Evolutionary conservation across 2,113 vertebrate genomes (phyloP).

Genomic region (Machaerirhynchus nigripectus): DNA sequence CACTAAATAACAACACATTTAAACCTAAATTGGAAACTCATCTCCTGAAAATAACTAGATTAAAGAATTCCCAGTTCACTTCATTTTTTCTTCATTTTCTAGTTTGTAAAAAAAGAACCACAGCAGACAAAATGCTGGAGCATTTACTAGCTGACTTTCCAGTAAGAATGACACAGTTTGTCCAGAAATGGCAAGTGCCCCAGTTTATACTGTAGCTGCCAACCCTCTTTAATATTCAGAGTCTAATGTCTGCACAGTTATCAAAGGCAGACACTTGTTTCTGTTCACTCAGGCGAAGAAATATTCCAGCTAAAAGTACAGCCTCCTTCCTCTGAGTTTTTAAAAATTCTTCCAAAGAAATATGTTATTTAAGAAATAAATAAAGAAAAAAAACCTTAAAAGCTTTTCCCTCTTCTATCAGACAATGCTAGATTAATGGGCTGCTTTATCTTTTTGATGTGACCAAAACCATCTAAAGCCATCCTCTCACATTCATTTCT

Average conservation of each 20-base stretch:
- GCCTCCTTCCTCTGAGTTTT: not conserved
- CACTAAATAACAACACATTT: conserved; percentile 9
- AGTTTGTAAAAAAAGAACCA: not conserved
- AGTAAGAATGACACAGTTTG: conserved; percentile 28
- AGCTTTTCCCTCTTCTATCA: not conserved
- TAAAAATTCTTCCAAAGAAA: conserved; percentile 7
- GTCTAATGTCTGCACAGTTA: conserved; percentile 21
- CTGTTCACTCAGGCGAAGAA: conserved; percentile 1
- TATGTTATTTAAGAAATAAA: not conserved
- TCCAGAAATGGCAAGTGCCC: conserved; percentile 13
- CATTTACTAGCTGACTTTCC: conserved; percentile 21
- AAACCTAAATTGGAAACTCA: conserved; percentile 31
- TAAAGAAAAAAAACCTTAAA: accelerated
- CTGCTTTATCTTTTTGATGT: not conserved
- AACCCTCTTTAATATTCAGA: conserved; percentile 58
- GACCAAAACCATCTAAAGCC: not conserved
- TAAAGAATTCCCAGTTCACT: conserved; percentile 6
- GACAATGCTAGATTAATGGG: not conserved
- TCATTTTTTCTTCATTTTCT: not conserved
- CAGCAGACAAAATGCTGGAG: not conserved
- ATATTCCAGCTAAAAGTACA: conserved; percentile 15
- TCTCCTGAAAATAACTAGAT: conserved; percentile 5
- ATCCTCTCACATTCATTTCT: not conserved
- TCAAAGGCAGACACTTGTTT: conserved; percentile 50
- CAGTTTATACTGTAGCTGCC: conserved; percentile 20